Evolutionary conservation across 1,140 invertebrate species (phyloP).

Genomic region (Pogonus chalceus): DNA sequence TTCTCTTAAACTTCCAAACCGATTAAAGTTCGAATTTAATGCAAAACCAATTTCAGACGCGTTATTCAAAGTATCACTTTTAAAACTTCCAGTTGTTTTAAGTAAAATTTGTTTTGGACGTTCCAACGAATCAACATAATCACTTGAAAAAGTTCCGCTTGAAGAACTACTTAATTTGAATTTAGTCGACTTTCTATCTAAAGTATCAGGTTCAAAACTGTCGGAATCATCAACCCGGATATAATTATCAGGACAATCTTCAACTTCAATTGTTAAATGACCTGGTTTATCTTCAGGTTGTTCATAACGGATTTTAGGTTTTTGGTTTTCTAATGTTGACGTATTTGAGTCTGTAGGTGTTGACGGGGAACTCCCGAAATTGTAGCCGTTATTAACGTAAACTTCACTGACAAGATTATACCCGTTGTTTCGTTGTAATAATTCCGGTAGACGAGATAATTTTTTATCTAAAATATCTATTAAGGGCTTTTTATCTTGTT

Average conservation of each 20-base stretch:
- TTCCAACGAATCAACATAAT: conserved; percentile 45
- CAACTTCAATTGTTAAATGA: conserved; percentile 67
- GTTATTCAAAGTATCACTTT: conserved; percentile 33
- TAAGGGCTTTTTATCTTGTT: conserved; percentile 13
- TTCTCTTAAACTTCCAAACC: conserved; percentile 56
- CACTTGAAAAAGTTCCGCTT: conserved; percentile 34
- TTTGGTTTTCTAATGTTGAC: conserved; percentile 43
- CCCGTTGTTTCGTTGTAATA: conserved; percentile 38
- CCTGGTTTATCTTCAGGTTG: conserved; percentile 53
- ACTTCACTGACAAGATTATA: conserved; percentile 66
- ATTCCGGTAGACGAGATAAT: conserved; percentile 39
- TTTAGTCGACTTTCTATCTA: conserved; percentile 69
- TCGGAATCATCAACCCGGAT: conserved; percentile 60
- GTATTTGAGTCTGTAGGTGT: conserved; percentile 51
- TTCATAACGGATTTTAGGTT: conserved; percentile 42
- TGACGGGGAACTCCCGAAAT: conserved; percentile 47
- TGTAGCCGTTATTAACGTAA: conserved; percentile 67
- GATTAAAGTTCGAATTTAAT: conserved; percentile 26
- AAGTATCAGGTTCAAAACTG: conserved; percentile 70
- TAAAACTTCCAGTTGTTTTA: conserved; percentile 50
- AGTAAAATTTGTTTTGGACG: conserved; percentile 46
- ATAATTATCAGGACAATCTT: conserved; percentile 59
- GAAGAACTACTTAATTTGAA: conserved; percentile 36
- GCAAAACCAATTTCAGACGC: neutral
- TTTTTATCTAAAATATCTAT: conserved; percentile 34